A percentile compares a stretch with the other conserved stretches of the same genome.
phyloP scores from a whole-genome alignment of 2,797 vertebrate genomes.

The Sebastes goodei region DNA sequence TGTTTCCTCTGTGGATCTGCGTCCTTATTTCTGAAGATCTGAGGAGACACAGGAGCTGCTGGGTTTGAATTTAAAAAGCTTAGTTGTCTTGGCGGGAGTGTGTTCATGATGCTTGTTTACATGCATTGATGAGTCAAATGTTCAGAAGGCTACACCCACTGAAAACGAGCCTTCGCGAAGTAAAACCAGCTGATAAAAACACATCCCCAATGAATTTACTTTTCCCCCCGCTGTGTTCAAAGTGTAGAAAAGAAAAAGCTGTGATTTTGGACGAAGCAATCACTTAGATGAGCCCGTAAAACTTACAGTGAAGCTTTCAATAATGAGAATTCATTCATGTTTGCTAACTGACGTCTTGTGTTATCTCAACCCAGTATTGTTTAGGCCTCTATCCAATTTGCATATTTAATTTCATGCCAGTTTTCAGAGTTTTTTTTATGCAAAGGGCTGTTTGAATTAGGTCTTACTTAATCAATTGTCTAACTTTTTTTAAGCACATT shows the following conservation, averaged over 20 bases:
- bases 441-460: conserved; percentile 16
- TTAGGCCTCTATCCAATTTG: conserved; percentile 35
- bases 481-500: background rate
- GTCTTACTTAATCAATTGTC: conserved; percentile 42
- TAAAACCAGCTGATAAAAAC: conserved; percentile 2
- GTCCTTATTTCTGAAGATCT: conserved; percentile 22
- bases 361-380: conserved; percentile 42
- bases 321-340: conserved; percentile 42
- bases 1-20: conserved; percentile 17
- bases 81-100: background rate
- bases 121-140: conserved; percentile 3
- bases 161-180: background rate
- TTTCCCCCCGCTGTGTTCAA: background rate
- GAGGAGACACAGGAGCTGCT: conserved; percentile 17
- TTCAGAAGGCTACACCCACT: background rate
- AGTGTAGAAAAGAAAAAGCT: background rate
- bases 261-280: conserved; percentile 7
- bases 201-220: background rate
- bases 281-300: background rate
- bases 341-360: conserved; percentile 16
- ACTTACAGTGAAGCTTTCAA: background rate
- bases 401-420: conserved; percentile 61
- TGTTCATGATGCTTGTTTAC: conserved; percentile 10
- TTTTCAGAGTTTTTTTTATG: conserved; percentile 33
- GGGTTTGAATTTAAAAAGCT: conserved; percentile 56